Percentiles rank a stretch among this genome's conserved stretches.
Conservation (phyloP, 2,888 invertebrate genomes). For the Agrotis clavis region DNA sequence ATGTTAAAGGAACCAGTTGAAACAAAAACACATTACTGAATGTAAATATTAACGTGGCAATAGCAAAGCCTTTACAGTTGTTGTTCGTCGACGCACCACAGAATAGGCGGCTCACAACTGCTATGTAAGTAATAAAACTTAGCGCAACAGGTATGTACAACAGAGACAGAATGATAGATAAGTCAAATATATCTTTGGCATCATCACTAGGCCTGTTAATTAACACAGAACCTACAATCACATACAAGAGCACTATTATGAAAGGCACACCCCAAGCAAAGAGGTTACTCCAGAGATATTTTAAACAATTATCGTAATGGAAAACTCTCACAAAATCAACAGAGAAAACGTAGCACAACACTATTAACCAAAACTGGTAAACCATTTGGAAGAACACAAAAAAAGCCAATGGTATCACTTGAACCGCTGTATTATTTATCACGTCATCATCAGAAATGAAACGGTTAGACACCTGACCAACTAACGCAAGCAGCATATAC, state of each 20-base stretch:
- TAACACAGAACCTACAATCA: slow-evolving; percentile 22
- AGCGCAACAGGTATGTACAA: slow-evolving; percentile 41
- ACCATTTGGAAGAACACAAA: slow-evolving; percentile 22
- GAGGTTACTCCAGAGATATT: slow-evolving; percentile 13
- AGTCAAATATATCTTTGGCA: slow-evolving; percentile 26
- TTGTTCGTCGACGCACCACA: not conserved
- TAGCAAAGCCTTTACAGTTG: slow-evolving; percentile 16
- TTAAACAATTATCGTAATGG: slow-evolving; percentile 26
- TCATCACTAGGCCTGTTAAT: slow-evolving; percentile 27
- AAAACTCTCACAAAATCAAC: slow-evolving; percentile 35
- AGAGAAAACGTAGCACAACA: slow-evolving; percentile 43
- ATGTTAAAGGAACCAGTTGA: slow-evolving; percentile 2
- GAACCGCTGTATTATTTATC: slow-evolving; percentile 4
- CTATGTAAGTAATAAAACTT: slow-evolving; percentile 39
- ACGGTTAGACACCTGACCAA: not conserved
- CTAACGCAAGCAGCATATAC: not conserved
- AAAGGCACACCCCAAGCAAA: slow-evolving; percentile 41
- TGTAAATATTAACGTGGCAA: slow-evolving; percentile 34
- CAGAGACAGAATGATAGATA: not conserved
- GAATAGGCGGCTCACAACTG: slow-evolving; percentile 29
- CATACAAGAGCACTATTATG: slow-evolving; percentile 25
- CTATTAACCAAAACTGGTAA: slow-evolving; percentile 38
- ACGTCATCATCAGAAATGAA: slow-evolving; percentile 12
- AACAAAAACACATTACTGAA: slow-evolving; percentile 17
- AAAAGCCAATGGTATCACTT: slow-evolving; percentile 16